Percentiles rank a stretch among this genome's conserved stretches.
phyloP scores from a whole-genome alignment of 2,113 vertebrate genomes.

The Mustelus asterias region DNA sequence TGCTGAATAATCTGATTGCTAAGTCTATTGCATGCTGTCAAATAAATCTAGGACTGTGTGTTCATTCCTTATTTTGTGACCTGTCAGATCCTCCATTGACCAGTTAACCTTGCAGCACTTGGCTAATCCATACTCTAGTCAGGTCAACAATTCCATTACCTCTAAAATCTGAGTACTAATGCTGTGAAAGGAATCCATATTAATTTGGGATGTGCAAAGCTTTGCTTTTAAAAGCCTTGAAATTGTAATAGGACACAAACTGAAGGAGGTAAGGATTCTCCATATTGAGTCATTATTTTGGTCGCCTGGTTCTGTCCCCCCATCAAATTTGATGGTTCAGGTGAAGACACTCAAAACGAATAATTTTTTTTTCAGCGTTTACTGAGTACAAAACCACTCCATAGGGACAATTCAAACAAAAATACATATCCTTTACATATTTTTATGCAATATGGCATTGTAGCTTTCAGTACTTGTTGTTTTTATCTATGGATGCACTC shows the following conservation, averaged over 20 bases:
- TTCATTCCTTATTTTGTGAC: neutral
- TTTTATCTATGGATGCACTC: neutral
- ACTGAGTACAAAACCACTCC: neutral
- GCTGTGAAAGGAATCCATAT: neutral
- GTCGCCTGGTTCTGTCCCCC: neutral
- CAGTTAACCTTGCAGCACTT: neutral
- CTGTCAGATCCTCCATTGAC: neutral
- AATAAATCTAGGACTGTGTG: neutral
- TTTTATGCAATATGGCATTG: no score
- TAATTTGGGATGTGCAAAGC: neutral
- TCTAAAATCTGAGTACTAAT: neutral
- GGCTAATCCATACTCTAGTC: neutral
- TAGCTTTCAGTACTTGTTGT: neutral
- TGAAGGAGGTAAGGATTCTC: neutral
- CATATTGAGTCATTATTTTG: neutral
- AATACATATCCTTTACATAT: no score
- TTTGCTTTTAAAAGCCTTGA: neutral
- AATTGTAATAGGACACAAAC: neutral
- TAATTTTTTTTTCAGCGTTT: neutral
- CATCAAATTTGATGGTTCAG: neutral
- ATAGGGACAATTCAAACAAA: no score
- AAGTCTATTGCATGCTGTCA: neutral
- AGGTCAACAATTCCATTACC: neutral
- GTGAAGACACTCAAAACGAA: neutral
- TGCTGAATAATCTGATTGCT: neutral